Base-by-base conservation (phyloP, 2,888 invertebrate species). In the Drosophila vallismaia region DNA sequence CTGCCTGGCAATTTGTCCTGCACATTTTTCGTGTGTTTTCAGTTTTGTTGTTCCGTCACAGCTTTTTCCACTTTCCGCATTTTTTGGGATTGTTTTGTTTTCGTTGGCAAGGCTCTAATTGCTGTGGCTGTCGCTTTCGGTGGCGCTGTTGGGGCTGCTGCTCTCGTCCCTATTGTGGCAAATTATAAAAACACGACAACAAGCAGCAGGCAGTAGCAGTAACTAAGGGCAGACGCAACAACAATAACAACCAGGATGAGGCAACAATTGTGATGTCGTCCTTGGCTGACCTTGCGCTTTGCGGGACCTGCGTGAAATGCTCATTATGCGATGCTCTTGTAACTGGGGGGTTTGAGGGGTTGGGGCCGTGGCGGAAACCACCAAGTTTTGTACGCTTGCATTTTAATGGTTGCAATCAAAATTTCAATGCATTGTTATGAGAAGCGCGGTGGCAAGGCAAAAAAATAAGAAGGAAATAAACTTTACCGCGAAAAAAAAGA, bases 321-420 rank as follows among this genome's bases (percentile, higher is more conserved):
- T 86, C 84, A 82, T 82, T 82, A 82, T 83, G 72, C 67, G 68
- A 45, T 74, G 60, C 62, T 58, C 49, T 44, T 58, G 69, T 59
- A 59, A 56, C 51, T 49, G 71, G 44, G 6, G 9, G 45, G 19
- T 1, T 19, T 49, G 33, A 2, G 36, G 6, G n/a, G 36, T 12
- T 14, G 36, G 10, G 36, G 12, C 36, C n/a, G n/a, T 53, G 49
- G 63, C 44, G 67, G 49, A 12, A 36, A 49, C 55, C 63, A 71
- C 76, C 76, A 76, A 79, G 86, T 52, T 49, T 70, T 50, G 42
- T 71, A 59, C 51, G 69, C 81, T 69, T 74, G 81, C 78, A 86
- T 80, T 80, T 82, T 83, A 86, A 86, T 82, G 81, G 74, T 67
- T 75, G 82, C 84, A 86, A 82, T 84, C 83, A 86, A 81, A 80